Evolutionary conservation across 2,113 vertebrate genomes (phyloP), one percentile per base, ranked within the genome.

Genomic region (Callionymus lyra): DNA sequence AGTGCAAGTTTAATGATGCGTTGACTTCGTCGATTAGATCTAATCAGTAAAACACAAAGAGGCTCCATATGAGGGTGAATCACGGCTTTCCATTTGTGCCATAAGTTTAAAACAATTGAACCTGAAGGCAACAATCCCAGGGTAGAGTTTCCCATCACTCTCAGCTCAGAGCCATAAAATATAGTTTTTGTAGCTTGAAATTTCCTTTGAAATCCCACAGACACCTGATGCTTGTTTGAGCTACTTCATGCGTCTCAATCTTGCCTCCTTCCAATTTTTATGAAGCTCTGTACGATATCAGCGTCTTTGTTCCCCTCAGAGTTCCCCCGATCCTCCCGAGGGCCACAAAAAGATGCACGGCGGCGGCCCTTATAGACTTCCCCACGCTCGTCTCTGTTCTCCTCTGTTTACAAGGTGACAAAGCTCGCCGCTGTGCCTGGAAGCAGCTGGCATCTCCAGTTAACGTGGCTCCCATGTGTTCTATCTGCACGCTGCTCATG

Each of bases 321-420:
- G n/a, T n/a, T n/a, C n/a, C n/a, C n/a, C n/a, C n/a, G 59, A 38
- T 61, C 59, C 71, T 78, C 75, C 58, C 48, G 65, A 56, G 69
- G 61, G 38, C 59, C 59, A 74, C 70, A 79, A 76, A 79, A 72
- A 49, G 50, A 63, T 49, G 49, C 6, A 35, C 49, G 33, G 43
- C 2, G 50, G 14, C 33, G 21, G 21, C 38, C 6, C 48, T 56
- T 52, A 27, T 32, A 33, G 53, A 64, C 59, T 67, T 62, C 56
- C 54, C 46, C 38, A 12, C 40, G 6, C 54, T 59, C 59, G 50
- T 34, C 61, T 72, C 66, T 50, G 41, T 66, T 53, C 55, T 62
- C 56, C 54, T 63, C 50, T 32, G 6, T 85, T 85, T 85, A 84
- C 79, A 83, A 82, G 78, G 81, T 84, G 81, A 79, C 80, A 74